Evolutionary conservation across 1,140 invertebrate species (phyloP), one percentile per base, ranked within the genome.

Genomic region (Eumeta japonica): DNA sequence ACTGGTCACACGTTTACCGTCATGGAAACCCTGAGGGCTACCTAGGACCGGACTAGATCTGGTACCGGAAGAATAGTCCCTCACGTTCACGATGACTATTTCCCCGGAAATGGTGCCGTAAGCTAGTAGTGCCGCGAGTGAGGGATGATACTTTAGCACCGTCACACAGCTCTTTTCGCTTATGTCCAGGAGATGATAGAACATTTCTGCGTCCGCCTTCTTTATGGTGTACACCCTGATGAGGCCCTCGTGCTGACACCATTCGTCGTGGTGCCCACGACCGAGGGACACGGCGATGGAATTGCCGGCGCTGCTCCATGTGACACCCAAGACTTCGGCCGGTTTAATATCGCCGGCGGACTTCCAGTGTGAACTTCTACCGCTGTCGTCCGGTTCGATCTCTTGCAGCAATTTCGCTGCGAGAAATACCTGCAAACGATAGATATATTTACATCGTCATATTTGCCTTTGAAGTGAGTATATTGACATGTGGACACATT

Each of bases 61-160:
- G 15, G 48, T 16, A 20, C 40, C 47, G 7, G n/a, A 10, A 2
- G 10, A 14, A 13, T 48, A 33, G 17, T 61, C 53, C 16, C 50
- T 52, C 15, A 63, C 32, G 18, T 62, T 62, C 16, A 57, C 62
- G 1, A 73, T n/a, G 3, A 67, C 64, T 0, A 73, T 59, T 39
- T 70, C 66, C 0, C 70, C 70, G 12, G 62, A 62, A 1, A 41
- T 48, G 0, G 64, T 70, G 0, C 58, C 70, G 32, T 71, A 74
- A 0, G 66, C 70, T 3, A 74, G 19, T 11, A 73, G 28, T 0
- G 62, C 63, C 0, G 64, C 45, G 0, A 65, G 48, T 0, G 54
- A 46, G 0, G 64, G 68, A 37, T 74, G 70, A 14, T 67, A 74
- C 24, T 54, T 50, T 10, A 74, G 16, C 1, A 48, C 55, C 1